Evolutionary conservation across 2,888 invertebrate species (phyloP).

Genomic region (Leptodirus hochenwartii): DNA sequence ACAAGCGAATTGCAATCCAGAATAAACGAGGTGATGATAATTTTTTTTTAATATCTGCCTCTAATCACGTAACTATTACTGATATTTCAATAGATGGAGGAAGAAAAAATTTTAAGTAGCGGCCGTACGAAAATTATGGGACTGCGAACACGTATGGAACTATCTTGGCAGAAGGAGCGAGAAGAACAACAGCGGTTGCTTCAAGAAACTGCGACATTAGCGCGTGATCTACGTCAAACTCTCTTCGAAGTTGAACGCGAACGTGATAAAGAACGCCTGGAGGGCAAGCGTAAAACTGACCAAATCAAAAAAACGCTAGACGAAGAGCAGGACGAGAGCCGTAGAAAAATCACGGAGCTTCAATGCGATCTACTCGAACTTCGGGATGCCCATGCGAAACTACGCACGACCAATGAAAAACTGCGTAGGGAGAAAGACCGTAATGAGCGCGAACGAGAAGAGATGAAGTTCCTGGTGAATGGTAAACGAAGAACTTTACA

Average conservation of each 20-base stretch:
- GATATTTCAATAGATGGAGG: constrained; percentile 59
- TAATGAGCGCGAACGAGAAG: constrained; percentile 62
- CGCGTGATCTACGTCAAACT: constrained; percentile 72
- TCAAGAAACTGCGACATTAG: constrained; percentile 79
- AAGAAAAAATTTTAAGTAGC: constrained; percentile 64
- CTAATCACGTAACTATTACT: not conserved
- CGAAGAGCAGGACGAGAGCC: constrained; percentile 78
- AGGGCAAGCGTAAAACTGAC: constrained; percentile 69
- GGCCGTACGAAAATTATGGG: constrained; percentile 77
- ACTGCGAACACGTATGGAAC: constrained; percentile 68
- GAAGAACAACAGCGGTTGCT: constrained; percentile 81
- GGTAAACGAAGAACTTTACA: constrained; percentile 33
- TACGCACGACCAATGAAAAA: constrained; percentile 81
- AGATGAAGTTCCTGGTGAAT: constrained; percentile 28
- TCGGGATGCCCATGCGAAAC: constrained; percentile 79
- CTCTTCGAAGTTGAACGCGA: constrained; percentile 80
- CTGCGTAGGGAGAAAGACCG: constrained; percentile 73
- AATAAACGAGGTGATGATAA: constrained; percentile 52
- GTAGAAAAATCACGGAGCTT: constrained; percentile 62
- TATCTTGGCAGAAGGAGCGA: constrained; percentile 87
- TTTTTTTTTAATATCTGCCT: no score
- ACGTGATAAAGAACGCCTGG: constrained; percentile 73
- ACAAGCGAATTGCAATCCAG: constrained; percentile 76
- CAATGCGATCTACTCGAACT: constrained; percentile 79
- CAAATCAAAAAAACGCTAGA: constrained; percentile 70